phyloP scores from a whole-genome alignment of 2,888 invertebrate genomes.

The Clepsis dumicolana region DNA sequence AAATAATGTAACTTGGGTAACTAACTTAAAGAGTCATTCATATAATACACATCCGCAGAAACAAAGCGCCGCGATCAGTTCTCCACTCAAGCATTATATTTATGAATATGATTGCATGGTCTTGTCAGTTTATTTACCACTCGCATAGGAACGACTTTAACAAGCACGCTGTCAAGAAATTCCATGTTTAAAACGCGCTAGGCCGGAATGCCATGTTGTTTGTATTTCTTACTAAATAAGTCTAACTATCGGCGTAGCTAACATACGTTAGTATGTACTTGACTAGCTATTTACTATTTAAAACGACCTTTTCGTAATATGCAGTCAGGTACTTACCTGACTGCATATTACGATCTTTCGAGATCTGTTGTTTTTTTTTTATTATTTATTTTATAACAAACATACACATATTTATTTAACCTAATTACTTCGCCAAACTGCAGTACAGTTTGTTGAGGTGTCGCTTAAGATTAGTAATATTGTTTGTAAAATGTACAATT shows the following conservation, averaged over 20 bases:
- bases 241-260: too few species aligned
- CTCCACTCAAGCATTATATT: constrained; percentile 50
- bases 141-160: constrained; percentile 40
- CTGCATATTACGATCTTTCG: neutral
- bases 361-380: too few species aligned
- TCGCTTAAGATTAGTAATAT: constrained; percentile 22
- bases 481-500: constrained; percentile 16
- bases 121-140: constrained; percentile 41
- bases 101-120: constrained; percentile 53
- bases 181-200: constrained; percentile 32
- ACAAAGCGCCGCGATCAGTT: constrained; percentile 56
- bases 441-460: too few species aligned
- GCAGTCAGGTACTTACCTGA: constrained; percentile 11
- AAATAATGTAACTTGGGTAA: constrained; percentile 73
- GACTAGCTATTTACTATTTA: constrained; percentile 21
- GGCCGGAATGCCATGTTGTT: constrained; percentile 35
- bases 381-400: too few species aligned
- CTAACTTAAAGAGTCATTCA: constrained; percentile 49
- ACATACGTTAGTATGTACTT: constrained; percentile 9
- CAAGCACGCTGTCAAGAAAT: constrained; percentile 34
- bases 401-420: too few species aligned
- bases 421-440: too few species aligned
- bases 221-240: constrained; percentile 35
- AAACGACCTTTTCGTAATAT: constrained; percentile 24
- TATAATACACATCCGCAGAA: constrained; percentile 52